These are phyloP conservation scores for Vollenhovia emeryi DNA, from an alignment of 1,140 invertebrate genomes.

Conservation along the genomic window DNA sequence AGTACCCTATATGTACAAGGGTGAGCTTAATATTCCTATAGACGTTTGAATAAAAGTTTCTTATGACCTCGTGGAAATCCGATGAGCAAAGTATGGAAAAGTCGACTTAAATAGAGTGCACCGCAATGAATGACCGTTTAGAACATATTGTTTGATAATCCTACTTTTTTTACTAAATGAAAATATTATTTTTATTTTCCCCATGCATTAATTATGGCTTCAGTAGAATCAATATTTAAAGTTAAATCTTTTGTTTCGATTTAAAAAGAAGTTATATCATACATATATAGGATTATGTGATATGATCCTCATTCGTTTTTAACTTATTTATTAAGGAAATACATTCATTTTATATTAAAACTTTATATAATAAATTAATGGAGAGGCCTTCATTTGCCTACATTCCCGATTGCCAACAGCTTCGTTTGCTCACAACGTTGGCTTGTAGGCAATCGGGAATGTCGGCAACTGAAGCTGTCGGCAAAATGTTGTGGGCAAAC, in stretches of 20 bases:
- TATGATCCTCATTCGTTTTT: not conserved
- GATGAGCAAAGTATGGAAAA: not conserved
- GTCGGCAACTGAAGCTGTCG: no score
- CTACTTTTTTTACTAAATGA: not conserved
- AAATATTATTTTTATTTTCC: conserved; percentile 10
- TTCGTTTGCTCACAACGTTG: no score
- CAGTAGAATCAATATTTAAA: not conserved
- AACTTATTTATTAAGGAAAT: not conserved
- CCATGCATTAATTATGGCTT: not conserved
- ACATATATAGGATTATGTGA: not conserved
- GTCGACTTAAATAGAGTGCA: not conserved
- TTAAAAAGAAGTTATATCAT: not conserved
- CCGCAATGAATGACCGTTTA: not conserved
- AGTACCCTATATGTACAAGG: conserved; percentile 94
- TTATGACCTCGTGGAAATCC: not conserved
- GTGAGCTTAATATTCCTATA: conserved; percentile 77
- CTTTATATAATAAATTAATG: no score
- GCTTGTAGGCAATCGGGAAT: no score
- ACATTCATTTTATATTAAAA: not conserved
- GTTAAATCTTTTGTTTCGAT: not conserved
- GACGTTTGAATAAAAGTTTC: not conserved
- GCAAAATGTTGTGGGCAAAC: no score
- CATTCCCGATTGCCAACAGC: no score
- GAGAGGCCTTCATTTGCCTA: no score
- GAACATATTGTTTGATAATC: conserved; percentile 5